Conservation (phyloP, 23 tunicate genomes). For the Styela clava region DNA sequence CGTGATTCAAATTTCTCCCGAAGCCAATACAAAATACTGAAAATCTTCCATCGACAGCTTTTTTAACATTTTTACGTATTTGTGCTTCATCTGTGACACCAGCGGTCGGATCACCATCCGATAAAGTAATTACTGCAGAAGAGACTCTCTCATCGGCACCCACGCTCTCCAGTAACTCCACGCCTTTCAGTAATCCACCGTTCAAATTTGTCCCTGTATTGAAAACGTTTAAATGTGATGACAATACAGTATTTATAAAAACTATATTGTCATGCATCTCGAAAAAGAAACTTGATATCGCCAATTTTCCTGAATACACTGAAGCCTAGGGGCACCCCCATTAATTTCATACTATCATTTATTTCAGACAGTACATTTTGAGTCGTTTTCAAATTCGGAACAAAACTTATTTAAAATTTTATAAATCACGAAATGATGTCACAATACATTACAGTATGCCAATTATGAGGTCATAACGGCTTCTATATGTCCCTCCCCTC, state of each 20-base stretch:
- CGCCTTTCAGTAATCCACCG: constrained; percentile 18
- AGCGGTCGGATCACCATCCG: constrained; percentile 39
- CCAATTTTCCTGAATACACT: no score
- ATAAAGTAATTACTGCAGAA: constrained; percentile 14
- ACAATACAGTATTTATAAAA: not conserved
- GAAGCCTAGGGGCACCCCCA: no score
- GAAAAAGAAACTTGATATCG: no score
- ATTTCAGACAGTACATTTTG: no score
- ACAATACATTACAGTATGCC: no score
- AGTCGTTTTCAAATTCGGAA: no score
- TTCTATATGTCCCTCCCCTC: no score
- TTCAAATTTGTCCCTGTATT: constrained; percentile 30
- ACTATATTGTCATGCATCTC: no score
- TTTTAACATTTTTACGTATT: not conserved
- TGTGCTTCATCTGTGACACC: constrained; percentile 7
- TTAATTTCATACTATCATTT: no score
- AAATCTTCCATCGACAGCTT: constrained; percentile 13
- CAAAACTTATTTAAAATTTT: no score
- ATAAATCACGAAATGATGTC: no score
- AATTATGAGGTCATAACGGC: no score
- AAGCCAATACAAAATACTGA: constrained; percentile 55
- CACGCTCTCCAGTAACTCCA: not conserved
- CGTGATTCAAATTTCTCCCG: constrained; percentile 36
- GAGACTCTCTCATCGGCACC: not conserved
- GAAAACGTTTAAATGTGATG: not conserved